Conservation (phyloP, 2,113 vertebrate species). For the Melanostigma gelatinosum region DNA sequence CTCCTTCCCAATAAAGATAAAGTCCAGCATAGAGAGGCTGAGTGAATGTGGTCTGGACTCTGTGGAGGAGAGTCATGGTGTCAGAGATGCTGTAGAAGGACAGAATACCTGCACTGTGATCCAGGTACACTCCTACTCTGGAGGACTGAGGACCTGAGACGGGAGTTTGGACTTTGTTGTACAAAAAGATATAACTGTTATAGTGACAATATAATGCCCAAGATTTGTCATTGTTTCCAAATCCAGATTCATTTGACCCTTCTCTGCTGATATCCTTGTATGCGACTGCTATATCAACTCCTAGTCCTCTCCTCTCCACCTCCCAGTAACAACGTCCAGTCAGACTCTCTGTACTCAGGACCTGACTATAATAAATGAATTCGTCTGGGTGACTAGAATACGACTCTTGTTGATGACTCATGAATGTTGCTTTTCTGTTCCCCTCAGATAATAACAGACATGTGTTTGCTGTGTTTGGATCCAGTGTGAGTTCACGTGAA, state of each 20-base stretch:
- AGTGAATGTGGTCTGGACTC: too few relatives aligned
- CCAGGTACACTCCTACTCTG: too few relatives aligned
- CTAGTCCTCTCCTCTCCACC: slow-evolving; percentile 4
- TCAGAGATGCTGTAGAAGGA: too few relatives aligned
- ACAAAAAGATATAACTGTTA: too few relatives aligned
- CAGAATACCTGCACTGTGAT: too few relatives aligned
- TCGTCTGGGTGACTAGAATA: background rate
- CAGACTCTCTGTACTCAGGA: slow-evolving; percentile 38
- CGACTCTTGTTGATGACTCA: too few relatives aligned
- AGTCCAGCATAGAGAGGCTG: too few relatives aligned
- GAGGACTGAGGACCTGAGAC: too few relatives aligned
- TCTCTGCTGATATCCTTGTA: slow-evolving; percentile 5
- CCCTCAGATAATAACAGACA: background rate
- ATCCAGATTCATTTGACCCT: background rate
- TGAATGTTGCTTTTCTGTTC: slow-evolving; percentile 9
- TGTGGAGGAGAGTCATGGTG: too few relatives aligned
- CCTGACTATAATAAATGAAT: too few relatives aligned
- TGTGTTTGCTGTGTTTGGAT: slow-evolving; percentile 27
- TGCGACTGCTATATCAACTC: background rate
- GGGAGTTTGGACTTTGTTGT: too few relatives aligned
- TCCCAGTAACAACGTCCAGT: slow-evolving; percentile 45
- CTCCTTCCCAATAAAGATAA: too few relatives aligned
- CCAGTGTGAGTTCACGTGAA: slow-evolving; percentile 23
- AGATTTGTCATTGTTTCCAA: slow-evolving; percentile 1
- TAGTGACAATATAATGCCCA: background rate